These are phyloP conservation scores for Lordiphosa stackelbergi DNA, from an alignment of 1,140 invertebrate genomes.

Conservation along the genomic window DNA sequence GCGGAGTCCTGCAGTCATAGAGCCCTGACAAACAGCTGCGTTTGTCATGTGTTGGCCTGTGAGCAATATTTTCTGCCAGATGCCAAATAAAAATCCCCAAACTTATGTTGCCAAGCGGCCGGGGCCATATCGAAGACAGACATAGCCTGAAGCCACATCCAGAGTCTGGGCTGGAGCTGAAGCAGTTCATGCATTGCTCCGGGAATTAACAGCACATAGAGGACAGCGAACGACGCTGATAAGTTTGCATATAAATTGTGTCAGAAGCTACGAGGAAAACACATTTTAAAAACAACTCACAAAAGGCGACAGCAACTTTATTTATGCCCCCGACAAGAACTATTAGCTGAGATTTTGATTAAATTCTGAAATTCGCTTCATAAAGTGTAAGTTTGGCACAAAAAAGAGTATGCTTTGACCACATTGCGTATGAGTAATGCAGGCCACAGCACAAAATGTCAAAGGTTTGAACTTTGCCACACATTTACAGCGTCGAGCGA, in stretches of 20 bases:
- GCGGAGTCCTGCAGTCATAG: slow-evolving; percentile 20
- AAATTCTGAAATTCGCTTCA: slow-evolving; percentile 59
- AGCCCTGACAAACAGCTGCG: slow-evolving; percentile 67
- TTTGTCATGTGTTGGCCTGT: slow-evolving; percentile 69
- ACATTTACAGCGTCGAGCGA: slow-evolving; percentile 40
- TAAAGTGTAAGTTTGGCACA: slow-evolving; percentile 29
- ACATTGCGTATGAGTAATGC: slow-evolving; percentile 70
- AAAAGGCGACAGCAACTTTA: slow-evolving; percentile 34
- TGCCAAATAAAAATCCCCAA: slow-evolving; percentile 72
- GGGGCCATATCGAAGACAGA: slow-evolving; percentile 31
- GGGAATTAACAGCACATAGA: slow-evolving; percentile 68
- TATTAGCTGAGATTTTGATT: slow-evolving; percentile 72
- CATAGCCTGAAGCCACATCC: slow-evolving; percentile 3
- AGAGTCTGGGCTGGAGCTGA: slow-evolving; percentile 8
- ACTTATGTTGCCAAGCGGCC: slow-evolving; percentile 60
- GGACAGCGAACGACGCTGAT: slow-evolving; percentile 53
- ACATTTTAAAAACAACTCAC: slow-evolving; percentile 43
- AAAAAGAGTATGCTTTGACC: slow-evolving; percentile 40
- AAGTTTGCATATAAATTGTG: slow-evolving; percentile 75
- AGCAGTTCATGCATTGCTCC: slow-evolving; percentile 31
- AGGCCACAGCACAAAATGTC: slow-evolving; percentile 61
- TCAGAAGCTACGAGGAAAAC: slow-evolving; percentile 46
- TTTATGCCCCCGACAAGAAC: slow-evolving; percentile 55
- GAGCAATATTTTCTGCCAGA: slow-evolving; percentile 67
- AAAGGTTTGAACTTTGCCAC: slow-evolving; percentile 73